Evolutionary conservation across 2,888 invertebrate species (phyloP).

Genomic region (Caenorhabditis sp.): DNA sequence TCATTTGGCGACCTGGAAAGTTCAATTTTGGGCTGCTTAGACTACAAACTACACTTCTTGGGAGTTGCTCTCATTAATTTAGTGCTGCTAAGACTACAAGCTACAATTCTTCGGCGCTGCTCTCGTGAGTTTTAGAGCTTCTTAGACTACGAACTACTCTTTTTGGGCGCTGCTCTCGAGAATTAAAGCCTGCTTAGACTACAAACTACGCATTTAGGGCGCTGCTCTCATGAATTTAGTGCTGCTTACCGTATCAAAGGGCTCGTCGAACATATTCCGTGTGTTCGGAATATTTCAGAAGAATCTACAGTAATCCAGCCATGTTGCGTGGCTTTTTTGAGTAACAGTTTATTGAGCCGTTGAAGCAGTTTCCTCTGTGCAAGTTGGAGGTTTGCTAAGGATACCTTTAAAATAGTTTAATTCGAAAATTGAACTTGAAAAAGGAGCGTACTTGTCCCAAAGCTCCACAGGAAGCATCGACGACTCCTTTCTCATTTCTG

Average conservation of each 20-base stretch:
- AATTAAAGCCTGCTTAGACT: neutral
- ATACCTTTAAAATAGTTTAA: conserved; percentile 42
- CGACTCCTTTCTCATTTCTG: conserved; percentile 68
- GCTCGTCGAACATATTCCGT: conserved; percentile 70
- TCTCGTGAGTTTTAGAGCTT: neutral
- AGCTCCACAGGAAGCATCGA: conserved; percentile 70
- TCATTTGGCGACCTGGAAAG: conserved; percentile 54
- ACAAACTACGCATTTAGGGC: neutral
- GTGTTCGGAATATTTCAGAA: conserved; percentile 58
- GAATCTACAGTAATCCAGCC: conserved; percentile 70
- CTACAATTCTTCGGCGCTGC: neutral
- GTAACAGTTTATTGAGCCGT: conserved; percentile 64
- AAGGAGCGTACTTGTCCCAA: conserved; percentile 54
- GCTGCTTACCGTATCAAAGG: conserved; percentile 65
- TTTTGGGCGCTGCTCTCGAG: neutral
- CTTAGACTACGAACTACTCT: neutral
- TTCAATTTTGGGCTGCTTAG: neutral
- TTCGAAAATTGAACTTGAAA: neutral
- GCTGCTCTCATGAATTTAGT: neutral
- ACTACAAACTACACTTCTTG: no score
- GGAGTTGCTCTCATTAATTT: no score
- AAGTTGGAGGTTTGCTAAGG: conserved; percentile 54
- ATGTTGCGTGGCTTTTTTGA: conserved; percentile 55
- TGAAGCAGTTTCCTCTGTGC: conserved; percentile 65
- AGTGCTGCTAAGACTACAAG: neutral